Evolutionary conservation across 2,113 vertebrate species (phyloP).

Genomic region (Daboia siamensis): DNA sequence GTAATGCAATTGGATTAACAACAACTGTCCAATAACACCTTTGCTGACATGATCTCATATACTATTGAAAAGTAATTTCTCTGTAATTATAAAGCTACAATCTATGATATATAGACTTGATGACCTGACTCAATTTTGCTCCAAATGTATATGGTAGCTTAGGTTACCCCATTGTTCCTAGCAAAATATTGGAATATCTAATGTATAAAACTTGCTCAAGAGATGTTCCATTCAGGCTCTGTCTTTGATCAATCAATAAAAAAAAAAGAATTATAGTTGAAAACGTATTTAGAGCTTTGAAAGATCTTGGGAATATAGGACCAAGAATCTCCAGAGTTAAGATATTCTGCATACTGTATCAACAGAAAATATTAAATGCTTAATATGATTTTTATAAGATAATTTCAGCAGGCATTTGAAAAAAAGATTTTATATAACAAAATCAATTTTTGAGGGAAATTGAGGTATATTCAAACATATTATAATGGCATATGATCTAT

Average conservation of each 20-base stretch:
- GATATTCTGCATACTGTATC: slow-evolving; percentile 56
- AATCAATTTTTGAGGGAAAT: slow-evolving; percentile 36
- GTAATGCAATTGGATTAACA: background rate
- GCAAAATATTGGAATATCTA: background rate
- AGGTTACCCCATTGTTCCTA: slow-evolving; percentile 12
- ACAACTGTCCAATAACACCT: background rate
- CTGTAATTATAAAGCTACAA: background rate
- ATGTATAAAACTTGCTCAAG: background rate
- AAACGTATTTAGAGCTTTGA: slow-evolving; percentile 54
- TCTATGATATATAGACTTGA: background rate
- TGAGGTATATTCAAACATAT: slow-evolving; percentile 17
- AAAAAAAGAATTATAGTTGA: slow-evolving; percentile 58
- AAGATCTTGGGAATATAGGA: slow-evolving; percentile 66
- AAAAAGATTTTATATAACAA: slow-evolving; percentile 37
- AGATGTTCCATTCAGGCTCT: background rate
- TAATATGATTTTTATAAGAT: slow-evolving; percentile 67
- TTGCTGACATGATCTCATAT: slow-evolving; percentile 6
- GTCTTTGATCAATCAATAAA: slow-evolving; percentile 43
- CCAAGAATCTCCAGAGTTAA: slow-evolving; percentile 52
- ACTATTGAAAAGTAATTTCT: background rate
- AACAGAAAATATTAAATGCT: slow-evolving; percentile 60
- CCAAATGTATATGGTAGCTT: background rate
- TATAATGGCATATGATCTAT: background rate
- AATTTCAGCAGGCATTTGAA: slow-evolving; percentile 55
- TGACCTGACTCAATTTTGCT: background rate